These are phyloP conservation scores for Syngnathus scovelli DNA, from an alignment of 2,113 vertebrate species.

Conservation along the genomic window DNA sequence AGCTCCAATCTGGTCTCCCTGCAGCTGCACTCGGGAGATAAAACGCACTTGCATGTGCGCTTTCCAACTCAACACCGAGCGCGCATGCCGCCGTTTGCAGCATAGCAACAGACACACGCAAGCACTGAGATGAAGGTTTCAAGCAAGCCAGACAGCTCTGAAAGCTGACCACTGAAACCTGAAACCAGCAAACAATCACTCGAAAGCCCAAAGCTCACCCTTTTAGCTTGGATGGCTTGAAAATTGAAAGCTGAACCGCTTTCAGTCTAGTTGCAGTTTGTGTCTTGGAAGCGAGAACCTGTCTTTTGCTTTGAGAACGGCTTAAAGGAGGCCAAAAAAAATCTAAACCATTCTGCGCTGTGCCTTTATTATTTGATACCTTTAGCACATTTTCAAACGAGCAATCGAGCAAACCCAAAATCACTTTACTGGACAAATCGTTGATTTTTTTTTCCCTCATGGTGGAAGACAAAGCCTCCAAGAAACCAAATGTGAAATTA, in stretches of 20 bases:
- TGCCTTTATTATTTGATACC: slow-evolving; percentile 67
- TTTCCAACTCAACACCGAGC: slow-evolving; percentile 38
- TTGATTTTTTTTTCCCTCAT: slow-evolving; percentile 43
- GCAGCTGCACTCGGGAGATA: slow-evolving; percentile 62
- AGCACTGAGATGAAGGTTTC: no score
- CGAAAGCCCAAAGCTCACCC: no score
- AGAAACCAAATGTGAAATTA: slow-evolving; percentile 11
- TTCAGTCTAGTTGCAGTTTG: no score
- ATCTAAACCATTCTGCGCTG: slow-evolving; percentile 55
- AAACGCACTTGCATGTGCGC: neutral
- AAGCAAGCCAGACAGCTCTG: no score
- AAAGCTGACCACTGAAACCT: no score
- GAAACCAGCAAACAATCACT: no score
- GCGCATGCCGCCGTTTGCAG: slow-evolving; percentile 11
- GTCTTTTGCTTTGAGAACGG: no score
- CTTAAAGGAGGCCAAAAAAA: slow-evolving; percentile 5
- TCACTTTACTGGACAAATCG: slow-evolving; percentile 70
- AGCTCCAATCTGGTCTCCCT: slow-evolving; percentile 54
- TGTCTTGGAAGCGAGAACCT: no score
- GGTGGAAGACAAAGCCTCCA: slow-evolving; percentile 50
- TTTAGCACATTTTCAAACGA: slow-evolving; percentile 76
- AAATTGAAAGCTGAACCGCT: no score
- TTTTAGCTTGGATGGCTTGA: no score
- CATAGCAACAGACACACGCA: slow-evolving; percentile 12
- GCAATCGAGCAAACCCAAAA: slow-evolving; percentile 72